Base-by-base conservation (phyloP, 2,113 vertebrate genomes). In the Coracopsis vasa region DNA sequence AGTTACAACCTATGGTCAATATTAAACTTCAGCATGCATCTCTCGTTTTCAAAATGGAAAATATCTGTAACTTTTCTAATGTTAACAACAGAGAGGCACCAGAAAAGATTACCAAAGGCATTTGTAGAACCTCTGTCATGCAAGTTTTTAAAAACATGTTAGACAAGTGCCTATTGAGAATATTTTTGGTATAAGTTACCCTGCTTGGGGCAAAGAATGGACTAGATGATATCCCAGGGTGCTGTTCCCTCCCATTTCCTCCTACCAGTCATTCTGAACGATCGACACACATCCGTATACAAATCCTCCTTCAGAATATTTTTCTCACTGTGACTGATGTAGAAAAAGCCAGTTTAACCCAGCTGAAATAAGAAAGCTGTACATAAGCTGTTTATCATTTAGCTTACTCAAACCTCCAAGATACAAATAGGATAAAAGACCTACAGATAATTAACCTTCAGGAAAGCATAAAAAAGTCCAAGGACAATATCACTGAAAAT, bases 381-480 rank as follows among this genome's bases (percentile, higher is more conserved):
- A 37, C 11, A n/a, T 75, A 91, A 91, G 61, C 73, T 75, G 31
- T 90, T 87, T 94, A 90, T 78, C 71, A 88, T 90, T 90, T 77
- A 66, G 42, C 42, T 92, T 92, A 70, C n/a, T 73, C 39, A 67
- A 60, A 60, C 20, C 4, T 94, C 42, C 18, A 60, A 88, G 79
- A 94, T 77, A 65, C 9, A 90, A 88, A 70, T 50, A 67, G 48
- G 31, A 77, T 73, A 75, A 92, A 95, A 86, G 58, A 28, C 27
- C 2, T 56, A 44, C 41, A 47, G 25, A 69, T 90, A 91, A 90
- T 96, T 95, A 94, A 96, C 67, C 48, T 93, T 94, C 74, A 78
- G 45, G n/a, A 93, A 91, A 90, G 37, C 23, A 50, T 41, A 66
- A 85, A 91, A 66, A 92, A 80, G 61, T 33, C 62, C 84, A 85